A percentile compares a stretch with the other conserved stretches of the same genome.
These are phyloP conservation scores for Pristionchus japonicus DNA, from an alignment of 2,888 invertebrate species.

Conservation along the genomic window DNA sequence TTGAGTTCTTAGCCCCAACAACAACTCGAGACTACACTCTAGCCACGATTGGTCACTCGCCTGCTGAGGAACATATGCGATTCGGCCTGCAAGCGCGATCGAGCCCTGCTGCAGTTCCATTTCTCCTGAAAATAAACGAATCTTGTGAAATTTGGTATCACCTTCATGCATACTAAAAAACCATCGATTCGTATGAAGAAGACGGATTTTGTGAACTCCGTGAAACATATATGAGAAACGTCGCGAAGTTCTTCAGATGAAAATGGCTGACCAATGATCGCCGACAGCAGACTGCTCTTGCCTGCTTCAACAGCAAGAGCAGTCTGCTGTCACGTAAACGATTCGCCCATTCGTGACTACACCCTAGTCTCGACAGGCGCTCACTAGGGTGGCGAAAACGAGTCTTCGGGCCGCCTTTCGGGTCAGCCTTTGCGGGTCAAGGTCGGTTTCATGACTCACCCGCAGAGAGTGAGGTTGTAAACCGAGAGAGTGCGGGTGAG, in stretches of 20 bases:
- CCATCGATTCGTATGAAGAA: not conserved
- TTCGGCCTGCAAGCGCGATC: slow-evolving; percentile 76
- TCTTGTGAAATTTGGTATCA: not conserved
- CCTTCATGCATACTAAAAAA: not conserved
- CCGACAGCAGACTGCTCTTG: slow-evolving; percentile 59
- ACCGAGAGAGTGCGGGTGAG: no score
- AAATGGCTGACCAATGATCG: slow-evolving; percentile 52
- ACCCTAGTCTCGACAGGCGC: no score
- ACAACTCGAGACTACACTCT: not conserved
- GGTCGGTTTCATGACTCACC: no score
- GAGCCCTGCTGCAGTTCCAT: slow-evolving; percentile 75
- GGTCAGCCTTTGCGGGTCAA: no score
- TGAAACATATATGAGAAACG: not conserved
- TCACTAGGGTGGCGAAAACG: no score
- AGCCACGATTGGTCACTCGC: not conserved
- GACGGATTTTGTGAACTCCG: not conserved
- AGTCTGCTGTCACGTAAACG: no score
- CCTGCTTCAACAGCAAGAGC: no score
- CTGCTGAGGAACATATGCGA: slow-evolving; percentile 92
- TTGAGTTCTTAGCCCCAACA: not conserved
- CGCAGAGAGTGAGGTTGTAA: no score
- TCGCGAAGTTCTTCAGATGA: no score
- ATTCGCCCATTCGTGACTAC: no score
- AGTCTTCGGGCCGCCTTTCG: no score
- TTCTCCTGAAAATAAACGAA: slow-evolving; percentile 78